Percentiles rank a stretch among this genome's conserved stretches.
phyloP scores from a whole-genome alignment of 2,888 invertebrate genomes.

The Melipona bicolor region DNA sequence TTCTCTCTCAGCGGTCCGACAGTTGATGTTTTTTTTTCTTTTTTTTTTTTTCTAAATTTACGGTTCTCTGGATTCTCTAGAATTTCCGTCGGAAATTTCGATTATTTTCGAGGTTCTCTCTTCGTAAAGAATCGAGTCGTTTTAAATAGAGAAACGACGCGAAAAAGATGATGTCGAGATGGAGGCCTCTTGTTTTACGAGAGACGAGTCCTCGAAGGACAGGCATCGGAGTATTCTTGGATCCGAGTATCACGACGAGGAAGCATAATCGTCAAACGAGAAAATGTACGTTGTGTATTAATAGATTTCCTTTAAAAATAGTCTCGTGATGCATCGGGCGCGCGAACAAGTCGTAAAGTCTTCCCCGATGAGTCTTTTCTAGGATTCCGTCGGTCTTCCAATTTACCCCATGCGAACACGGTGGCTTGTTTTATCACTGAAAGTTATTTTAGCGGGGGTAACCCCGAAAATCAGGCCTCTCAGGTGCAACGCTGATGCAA shows the following conservation, averaged over 20 bases:
- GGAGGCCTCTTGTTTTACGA: conserved; percentile 4
- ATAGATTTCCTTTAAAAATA: conserved; percentile 47
- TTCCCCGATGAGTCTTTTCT: conserved; percentile 15
- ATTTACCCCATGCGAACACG: conserved; percentile 16
- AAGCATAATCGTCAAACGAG: conserved; percentile 50
- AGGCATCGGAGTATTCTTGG: conserved; percentile 39
- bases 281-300: conserved; percentile 52
- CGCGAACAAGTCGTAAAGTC: conserved; percentile 31
- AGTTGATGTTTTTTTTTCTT: background rate
- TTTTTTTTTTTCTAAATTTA: conserved; percentile 15
- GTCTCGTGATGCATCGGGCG: conserved; percentile 34
- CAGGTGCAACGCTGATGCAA: too few relatives aligned
- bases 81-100: background rate
- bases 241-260: conserved; percentile 35
- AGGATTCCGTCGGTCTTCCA: conserved; percentile 26
- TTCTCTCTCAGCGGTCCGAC: background rate
- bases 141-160: background rate
- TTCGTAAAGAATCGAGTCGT: background rate
- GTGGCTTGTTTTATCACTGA: background rate
- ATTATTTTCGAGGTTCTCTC: background rate
- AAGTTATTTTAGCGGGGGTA: too few relatives aligned
- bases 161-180: too few relatives aligned
- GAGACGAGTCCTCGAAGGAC: conserved; percentile 37
- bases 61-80: background rate
- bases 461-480: too few relatives aligned